These are phyloP conservation scores for Heptranchias perlo DNA, from an alignment of 2,113 vertebrate genomes.

Conservation along the genomic window DNA sequence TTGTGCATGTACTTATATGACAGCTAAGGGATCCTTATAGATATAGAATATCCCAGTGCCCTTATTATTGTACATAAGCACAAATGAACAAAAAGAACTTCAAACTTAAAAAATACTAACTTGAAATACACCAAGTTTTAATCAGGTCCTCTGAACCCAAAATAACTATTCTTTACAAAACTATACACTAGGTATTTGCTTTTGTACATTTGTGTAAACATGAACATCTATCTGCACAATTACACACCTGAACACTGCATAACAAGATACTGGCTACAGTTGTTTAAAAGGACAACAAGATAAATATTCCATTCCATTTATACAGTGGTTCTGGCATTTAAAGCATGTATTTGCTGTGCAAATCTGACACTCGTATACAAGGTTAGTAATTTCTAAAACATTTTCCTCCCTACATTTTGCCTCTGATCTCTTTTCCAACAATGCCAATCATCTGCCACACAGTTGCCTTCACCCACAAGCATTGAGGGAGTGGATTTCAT, in stretches of 20 bases:
- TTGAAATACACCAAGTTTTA: background rate
- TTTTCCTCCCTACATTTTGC: background rate
- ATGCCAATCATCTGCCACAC: background rate
- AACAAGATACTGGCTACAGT: too few species aligned
- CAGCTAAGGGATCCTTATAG: background rate
- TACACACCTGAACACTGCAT: too few species aligned
- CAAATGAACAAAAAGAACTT: background rate
- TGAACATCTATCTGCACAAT: background rate
- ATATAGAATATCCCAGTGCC: background rate
- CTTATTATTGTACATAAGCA: background rate
- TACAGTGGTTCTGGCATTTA: background rate
- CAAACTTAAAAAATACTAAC: background rate
- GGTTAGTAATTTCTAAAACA: background rate
- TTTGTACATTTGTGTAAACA: background rate
- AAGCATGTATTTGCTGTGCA: background rate
- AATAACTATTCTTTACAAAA: background rate
- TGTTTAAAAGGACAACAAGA: background rate
- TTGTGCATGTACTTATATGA: too few species aligned
- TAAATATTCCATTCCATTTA: background rate
- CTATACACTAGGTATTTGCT: background rate
- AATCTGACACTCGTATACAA: background rate
- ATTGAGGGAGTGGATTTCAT: background rate
- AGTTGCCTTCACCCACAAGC: background rate
- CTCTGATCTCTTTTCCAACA: background rate
- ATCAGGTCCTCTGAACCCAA: background rate